Conservation (phyloP, 2,888 invertebrate species). For the Axea sp. region DNA sequence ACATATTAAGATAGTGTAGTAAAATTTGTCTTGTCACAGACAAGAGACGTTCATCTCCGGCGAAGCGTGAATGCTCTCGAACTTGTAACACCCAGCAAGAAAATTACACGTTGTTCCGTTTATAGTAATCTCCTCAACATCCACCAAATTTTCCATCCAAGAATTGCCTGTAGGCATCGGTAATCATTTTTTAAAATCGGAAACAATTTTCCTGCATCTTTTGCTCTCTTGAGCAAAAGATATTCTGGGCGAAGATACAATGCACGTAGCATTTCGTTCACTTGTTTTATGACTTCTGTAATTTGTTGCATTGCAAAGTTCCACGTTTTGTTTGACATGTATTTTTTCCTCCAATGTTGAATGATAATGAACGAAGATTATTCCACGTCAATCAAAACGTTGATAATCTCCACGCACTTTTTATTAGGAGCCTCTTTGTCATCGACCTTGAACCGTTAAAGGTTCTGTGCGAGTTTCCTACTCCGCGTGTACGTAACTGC, state of each 20-base stretch:
- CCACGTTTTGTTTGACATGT: conserved; percentile 5
- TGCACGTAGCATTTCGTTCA: conserved; percentile 9
- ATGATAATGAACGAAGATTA: conserved; percentile 33
- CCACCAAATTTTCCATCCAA: conserved; percentile 21
- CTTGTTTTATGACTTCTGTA: conserved; percentile 26
- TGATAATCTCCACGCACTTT: conserved; percentile 15
- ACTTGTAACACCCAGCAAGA: conserved; percentile 28
- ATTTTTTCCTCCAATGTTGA: conserved; percentile 11
- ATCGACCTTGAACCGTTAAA: conserved; percentile 59
- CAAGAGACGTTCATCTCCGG: conserved; percentile 47
- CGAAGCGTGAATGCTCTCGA: conserved; percentile 49
- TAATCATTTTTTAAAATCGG: conserved; percentile 12
- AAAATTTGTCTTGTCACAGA: conserved; percentile 61
- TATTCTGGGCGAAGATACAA: neutral
- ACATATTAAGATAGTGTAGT: conserved; percentile 3
- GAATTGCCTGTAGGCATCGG: neutral
- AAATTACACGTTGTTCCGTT: conserved; percentile 10
- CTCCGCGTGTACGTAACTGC: conserved; percentile 30
- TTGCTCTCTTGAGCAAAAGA: conserved; percentile 17
- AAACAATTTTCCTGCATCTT: conserved; percentile 26
- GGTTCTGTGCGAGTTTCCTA: conserved; percentile 27
- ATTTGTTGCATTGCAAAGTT: conserved; percentile 30
- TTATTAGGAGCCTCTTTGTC: conserved; percentile 30
- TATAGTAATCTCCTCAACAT: neutral
- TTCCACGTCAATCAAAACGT: conserved; percentile 30